Evolutionary conservation across 2,113 vertebrate genomes (phyloP), one percentile per base, ranked within the genome.

Genomic region (Nerophis lumbriciformis): DNA sequence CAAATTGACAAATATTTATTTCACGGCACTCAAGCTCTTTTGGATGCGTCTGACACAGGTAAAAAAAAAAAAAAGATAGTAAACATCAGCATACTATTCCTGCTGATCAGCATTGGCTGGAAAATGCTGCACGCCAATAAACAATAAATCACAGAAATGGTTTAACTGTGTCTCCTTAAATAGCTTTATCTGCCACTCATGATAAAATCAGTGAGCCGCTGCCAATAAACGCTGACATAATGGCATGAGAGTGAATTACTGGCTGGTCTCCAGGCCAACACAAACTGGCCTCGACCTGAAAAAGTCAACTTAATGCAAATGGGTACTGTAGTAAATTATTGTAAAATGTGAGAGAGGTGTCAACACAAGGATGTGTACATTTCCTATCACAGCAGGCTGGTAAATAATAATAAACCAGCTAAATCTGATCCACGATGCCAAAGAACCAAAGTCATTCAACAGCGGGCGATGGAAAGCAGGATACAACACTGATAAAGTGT

Each of bases 211-310:
- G 58, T 36, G 63, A 63, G 35, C 62, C 4, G 8, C 4, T 35
- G 64, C 65, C 45, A 69, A 70, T 57, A 67, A 65, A 69, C 51
- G 56, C 6, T 56, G 69, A 71, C 58, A 75, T 57, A 57, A 78
- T 55, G 54, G 48, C 54, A 47, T 50, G 63, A 54, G 63, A 69
- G 69, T 12, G 39, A 77, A 47, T 63, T 53, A 63, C 14, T 83
- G 78, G 77, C 65, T 63, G 71, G 12, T 37, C 8, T 75, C 73
- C 79, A 83, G 64, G n/a, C 66, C 57, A 42, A 16, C 0, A 48
- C 1, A n/a, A 75, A 77, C 72, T 53, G 71, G 75, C 59, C 63
- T 58, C 53, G 75, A 75, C 76, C 35, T 79, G 76, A 77, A 71
- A 59, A 55, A 0, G 4, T 65, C 21, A 53, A 19, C 28, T 52